Base-by-base conservation (phyloP, 1,140 invertebrate species). In the Lasaia peninsularis region DNA sequence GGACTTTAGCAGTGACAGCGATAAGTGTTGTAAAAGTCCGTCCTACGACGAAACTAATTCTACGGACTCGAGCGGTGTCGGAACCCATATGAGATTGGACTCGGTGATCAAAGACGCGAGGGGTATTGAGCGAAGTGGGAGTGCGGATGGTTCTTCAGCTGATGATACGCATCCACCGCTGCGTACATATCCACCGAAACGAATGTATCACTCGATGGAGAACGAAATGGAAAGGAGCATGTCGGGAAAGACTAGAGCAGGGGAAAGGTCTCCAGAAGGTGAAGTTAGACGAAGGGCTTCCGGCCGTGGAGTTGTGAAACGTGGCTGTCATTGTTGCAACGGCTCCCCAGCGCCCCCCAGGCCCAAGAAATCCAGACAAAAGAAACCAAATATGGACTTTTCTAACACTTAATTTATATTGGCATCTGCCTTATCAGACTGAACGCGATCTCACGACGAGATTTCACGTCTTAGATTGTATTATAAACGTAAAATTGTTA, bases 1-100 rank as follows among this genome's bases (percentile, higher is more conserved):
- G 9, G 87, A 89, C 59, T 90, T 87, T 44, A 89, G 86, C 50
- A 87, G 81, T 50, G 89, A 90, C 62, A 89, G 85, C 58, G 87
- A 90, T 53, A 89, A 89, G 48, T 89, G 88, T 55, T 89, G 86
- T 61, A 90, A 89, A 58, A 90, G 88, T 58, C 88, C 86, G 4
- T 76, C 78, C 0, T 86, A 69, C 55, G 87, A 90, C 20, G 87
- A 89, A 60, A 82, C 78, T 0, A 88, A 88, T 48, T 88, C 87
- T 0, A 89, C 85, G 0, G 88, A 89, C 48, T 87, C 86, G 0
- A 84, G 81, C 40, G 78, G 84, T 1, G 59, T 81, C n/a, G 78
- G 86, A 0, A 66, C 81, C 0, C 80, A 85, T 32, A 65, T 88
- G 67, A 63, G 89, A 35, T 37, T 90, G 5, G 85, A 89, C 54